Evolutionary conservation across 2,113 vertebrate genomes (phyloP), one percentile per base, ranked within the genome.

Genomic region (Vanacampus margaritifer): DNA sequence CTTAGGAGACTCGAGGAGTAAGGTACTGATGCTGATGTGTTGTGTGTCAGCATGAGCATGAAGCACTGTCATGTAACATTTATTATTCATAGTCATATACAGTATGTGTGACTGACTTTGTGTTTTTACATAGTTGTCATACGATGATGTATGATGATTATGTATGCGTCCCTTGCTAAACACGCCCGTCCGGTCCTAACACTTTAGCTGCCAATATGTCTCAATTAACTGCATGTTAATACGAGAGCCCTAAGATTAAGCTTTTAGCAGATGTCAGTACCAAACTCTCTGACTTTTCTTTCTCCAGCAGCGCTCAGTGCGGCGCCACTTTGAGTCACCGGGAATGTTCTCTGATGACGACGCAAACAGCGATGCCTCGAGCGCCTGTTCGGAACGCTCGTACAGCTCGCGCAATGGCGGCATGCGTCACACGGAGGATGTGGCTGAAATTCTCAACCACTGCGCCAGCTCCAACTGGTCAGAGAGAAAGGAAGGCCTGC

Each of bases 391-490:
- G 0, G 95, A 97, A 37, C 93, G 94, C 50, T 97, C 95, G 2
- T 95, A 93, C 36, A 92, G 95, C 78, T 97, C 95, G 0, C 90
- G 95, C 11, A 96, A 96, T 0, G 95, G 95, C 4, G 93, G 92
- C 68, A 92, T 95, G 92, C 90, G 95, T 3, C 95, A 97, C 86
- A 94, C 93, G 0, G 95, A 96, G 82, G 95, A 96, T 0, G 94
- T 97, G 78, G 95, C 95, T 0, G 95, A 97, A 78, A 92, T 97
- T 56, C 93, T 97, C 53, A 97, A 97, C 69, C 92, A 93, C 72
- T 97, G 95, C 41, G 95, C 95, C 65, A 97, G 95, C 78, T 88
- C 94, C 89, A 97, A 96, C 85, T 97, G 94, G 94, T 94, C 95
- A 4, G 95, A 97, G 84, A 92, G 95, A 83, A 97, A 97, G 54